Conservation (phyloP, 2,888 invertebrate species). For the Dicyrtoma fusca region DNA sequence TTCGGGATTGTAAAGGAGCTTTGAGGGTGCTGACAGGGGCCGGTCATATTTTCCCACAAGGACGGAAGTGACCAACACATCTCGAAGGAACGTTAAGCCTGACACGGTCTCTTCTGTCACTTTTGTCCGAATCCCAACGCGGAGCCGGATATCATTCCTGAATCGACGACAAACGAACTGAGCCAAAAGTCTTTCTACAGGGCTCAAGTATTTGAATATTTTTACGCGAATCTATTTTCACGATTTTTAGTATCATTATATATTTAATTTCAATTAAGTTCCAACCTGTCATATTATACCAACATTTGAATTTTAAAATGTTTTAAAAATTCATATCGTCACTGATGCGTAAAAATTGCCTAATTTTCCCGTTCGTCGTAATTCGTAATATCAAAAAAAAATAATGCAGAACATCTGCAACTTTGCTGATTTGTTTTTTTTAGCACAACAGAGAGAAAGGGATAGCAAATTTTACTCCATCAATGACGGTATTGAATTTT, state of each 20-base stretch:
- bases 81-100: slow-evolving; percentile 34
- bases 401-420: slow-evolving; percentile 4
- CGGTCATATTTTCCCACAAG: slow-evolving; percentile 39
- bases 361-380: too few species aligned
- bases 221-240: slow-evolving; percentile 39
- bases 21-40: slow-evolving; percentile 26
- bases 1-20: slow-evolving; percentile 38
- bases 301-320: too few species aligned
- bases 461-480: too few species aligned
- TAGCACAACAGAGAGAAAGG: too few species aligned
- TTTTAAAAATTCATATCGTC: too few species aligned
- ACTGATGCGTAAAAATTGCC: too few species aligned
- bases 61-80: slow-evolving; percentile 38
- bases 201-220: slow-evolving; percentile 35
- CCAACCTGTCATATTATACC: too few species aligned
- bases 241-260: too few species aligned
- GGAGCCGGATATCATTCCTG: slow-evolving; percentile 38
- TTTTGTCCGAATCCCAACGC: slow-evolving; percentile 36
- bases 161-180: slow-evolving; percentile 39
- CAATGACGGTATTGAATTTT: too few species aligned
- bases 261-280: too few species aligned
- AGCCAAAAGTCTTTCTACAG: slow-evolving; percentile 26
- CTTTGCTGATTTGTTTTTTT: too few species aligned
- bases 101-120: slow-evolving; percentile 29
- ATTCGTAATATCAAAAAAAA: not conserved